Evolutionary conservation across 2,113 vertebrate species (phyloP).

Genomic region (Columba janthina): DNA sequence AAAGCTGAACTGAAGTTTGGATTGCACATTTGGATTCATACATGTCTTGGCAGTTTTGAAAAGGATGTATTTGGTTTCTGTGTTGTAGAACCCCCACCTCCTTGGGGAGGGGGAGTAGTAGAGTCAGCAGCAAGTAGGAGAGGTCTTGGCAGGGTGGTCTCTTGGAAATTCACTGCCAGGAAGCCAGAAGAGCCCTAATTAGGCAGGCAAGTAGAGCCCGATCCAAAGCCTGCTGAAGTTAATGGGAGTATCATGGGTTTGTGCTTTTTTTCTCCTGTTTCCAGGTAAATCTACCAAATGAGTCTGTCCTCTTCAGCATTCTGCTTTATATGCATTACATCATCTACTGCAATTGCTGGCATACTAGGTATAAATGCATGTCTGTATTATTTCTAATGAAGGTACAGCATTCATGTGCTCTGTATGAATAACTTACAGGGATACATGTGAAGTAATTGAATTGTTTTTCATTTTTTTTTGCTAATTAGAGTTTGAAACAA

Average conservation of each 20-base stretch:
- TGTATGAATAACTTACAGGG: background rate
- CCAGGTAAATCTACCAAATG: slow-evolving; percentile 2
- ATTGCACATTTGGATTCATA: slow-evolving; percentile 10
- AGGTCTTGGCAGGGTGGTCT: slow-evolving; percentile 37
- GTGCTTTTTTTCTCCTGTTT: background rate
- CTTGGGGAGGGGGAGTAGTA: slow-evolving; percentile 49
- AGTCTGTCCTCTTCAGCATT: background rate
- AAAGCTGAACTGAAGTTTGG: background rate
- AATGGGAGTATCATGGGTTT: background rate
- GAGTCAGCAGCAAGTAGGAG: slow-evolving; percentile 53
- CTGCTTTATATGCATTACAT: background rate
- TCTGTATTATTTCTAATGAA: background rate
- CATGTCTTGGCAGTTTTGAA: slow-evolving; percentile 23
- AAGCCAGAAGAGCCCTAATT: slow-evolving; percentile 6
- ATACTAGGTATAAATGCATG: background rate
- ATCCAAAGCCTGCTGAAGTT: slow-evolving; percentile 22
- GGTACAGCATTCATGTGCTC: background rate
- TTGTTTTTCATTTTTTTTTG: background rate
- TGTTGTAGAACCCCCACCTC: slow-evolving; percentile 24
- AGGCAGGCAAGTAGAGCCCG: background rate
- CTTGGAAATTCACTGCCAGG: background rate
- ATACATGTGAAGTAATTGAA: background rate
- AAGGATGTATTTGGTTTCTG: slow-evolving; percentile 41
- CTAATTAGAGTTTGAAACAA: slow-evolving; percentile 25
- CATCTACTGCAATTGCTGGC: background rate